Evolutionary conservation across 2,113 vertebrate species (phyloP).

Genomic region (Pollachius pollachius): DNA sequence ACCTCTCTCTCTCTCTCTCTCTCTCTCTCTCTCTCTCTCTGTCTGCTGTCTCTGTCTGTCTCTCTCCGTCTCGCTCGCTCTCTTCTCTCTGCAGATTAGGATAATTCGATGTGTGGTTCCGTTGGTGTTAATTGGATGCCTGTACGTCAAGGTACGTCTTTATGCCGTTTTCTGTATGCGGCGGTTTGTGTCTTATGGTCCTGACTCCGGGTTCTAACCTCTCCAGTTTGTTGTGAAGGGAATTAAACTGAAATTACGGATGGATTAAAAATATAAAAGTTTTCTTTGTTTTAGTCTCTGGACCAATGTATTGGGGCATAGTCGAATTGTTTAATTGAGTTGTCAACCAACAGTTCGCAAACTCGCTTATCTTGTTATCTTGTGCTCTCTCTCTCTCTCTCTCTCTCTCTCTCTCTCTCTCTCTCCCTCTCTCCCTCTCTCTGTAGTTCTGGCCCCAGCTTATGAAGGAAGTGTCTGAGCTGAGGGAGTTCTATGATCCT

Average conservation of each 20-base stretch:
- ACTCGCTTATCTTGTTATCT: no score
- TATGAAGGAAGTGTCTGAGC: slow-evolving; percentile 89
- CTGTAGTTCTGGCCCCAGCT: slow-evolving; percentile 91
- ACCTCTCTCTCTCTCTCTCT: slow-evolving; percentile 22
- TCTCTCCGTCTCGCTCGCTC: slow-evolving; percentile 10
- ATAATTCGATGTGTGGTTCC: slow-evolving; percentile 80
- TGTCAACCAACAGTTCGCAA: no score
- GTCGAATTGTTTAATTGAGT: no score
- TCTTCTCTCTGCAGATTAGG: slow-evolving; percentile 72
- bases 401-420: neutral
- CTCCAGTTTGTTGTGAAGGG: no score
- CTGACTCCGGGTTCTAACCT: neutral
- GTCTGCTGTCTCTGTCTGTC: slow-evolving; percentile 1
- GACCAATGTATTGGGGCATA: no score
- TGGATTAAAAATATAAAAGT: no score
- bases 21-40: slow-evolving; percentile 2
- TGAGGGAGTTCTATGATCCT: slow-evolving; percentile 97
- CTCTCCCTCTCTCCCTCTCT: neutral
- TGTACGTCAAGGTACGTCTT: slow-evolving; percentile 88
- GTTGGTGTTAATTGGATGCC: slow-evolving; percentile 75
- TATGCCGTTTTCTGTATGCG: neutral
- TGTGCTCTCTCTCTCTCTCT: no score
- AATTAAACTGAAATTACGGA: no score
- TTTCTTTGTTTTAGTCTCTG: no score
- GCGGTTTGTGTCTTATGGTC: no score